phyloP scores from a whole-genome alignment of 2,888 invertebrate genomes.

The Andrena flavipes region DNA sequence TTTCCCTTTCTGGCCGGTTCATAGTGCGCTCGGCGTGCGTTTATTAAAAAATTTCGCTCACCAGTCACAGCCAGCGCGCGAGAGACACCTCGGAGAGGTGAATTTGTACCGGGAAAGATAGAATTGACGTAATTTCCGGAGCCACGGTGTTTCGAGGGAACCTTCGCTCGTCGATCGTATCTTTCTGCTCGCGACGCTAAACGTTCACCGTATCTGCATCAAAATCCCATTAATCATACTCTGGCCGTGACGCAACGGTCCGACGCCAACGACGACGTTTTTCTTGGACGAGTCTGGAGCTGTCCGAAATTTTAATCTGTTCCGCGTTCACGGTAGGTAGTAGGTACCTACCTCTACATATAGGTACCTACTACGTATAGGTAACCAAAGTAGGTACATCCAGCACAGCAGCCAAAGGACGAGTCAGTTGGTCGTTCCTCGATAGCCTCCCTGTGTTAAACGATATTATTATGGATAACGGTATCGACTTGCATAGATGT shows the following conservation, averaged over 20 bases:
- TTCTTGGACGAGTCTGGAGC: constrained; percentile 2
- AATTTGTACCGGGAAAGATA: not conserved
- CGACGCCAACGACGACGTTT: constrained; percentile 22
- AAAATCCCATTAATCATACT: constrained; percentile 52
- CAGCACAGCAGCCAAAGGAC: no score
- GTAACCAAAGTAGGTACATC: no score
- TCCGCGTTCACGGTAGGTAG: no score
- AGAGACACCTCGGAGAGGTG: no score
- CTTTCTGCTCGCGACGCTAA: constrained; percentile 7
- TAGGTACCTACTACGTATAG: no score
- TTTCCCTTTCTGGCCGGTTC: not conserved
- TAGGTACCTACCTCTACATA: no score
- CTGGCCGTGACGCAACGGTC: constrained; percentile 27
- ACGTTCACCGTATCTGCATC: constrained; percentile 39
- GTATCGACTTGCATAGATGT: not conserved
- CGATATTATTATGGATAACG: not conserved
- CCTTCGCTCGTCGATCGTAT: constrained; percentile 5
- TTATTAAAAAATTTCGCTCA: constrained; percentile 16
- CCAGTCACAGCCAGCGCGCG: not conserved
- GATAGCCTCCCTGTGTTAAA: not conserved
- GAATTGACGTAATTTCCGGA: not conserved
- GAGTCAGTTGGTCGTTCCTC: not conserved
- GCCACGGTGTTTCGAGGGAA: not conserved
- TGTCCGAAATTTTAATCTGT: not conserved
- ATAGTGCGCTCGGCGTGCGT: not conserved